Percentiles rank a stretch among this genome's conserved stretches.
phyloP scores from a whole-genome alignment of 2,113 vertebrate genomes.

The Pelusios castaneus region DNA sequence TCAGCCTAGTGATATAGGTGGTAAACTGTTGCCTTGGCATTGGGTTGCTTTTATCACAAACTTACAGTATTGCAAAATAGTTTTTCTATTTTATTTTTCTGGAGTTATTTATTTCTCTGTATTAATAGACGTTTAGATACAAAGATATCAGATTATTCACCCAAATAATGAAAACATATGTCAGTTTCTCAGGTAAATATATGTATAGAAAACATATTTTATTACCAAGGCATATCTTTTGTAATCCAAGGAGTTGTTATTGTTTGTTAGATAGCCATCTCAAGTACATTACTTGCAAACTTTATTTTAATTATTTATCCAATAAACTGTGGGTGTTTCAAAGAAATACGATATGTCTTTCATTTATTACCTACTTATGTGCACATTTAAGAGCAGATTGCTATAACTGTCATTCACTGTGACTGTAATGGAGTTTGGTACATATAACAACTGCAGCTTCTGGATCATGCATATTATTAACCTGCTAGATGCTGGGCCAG shows the following conservation, averaged over 20 bases:
- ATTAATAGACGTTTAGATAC: background rate
- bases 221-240: background rate
- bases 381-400: background rate
- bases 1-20: background rate
- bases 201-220: background rate
- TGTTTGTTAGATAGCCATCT: background rate
- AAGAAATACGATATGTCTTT: background rate
- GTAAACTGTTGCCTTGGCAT: background rate
- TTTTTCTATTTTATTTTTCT: background rate
- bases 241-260: background rate
- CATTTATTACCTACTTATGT: background rate
- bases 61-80: background rate
- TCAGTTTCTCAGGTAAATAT: background rate
- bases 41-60: background rate
- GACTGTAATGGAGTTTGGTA: background rate
- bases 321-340: background rate
- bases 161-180: background rate
- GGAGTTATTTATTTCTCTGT: background rate
- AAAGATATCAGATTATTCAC: background rate
- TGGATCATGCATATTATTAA: background rate
- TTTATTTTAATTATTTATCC: background rate
- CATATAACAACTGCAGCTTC: background rate
- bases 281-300: background rate
- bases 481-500: rapidly evolving
- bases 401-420: background rate